A percentile compares a stretch with the other conserved stretches of the same genome.
Evolutionary conservation across 2,888 invertebrate species (phyloP).

Genomic region (Periphyllus acericola): DNA sequence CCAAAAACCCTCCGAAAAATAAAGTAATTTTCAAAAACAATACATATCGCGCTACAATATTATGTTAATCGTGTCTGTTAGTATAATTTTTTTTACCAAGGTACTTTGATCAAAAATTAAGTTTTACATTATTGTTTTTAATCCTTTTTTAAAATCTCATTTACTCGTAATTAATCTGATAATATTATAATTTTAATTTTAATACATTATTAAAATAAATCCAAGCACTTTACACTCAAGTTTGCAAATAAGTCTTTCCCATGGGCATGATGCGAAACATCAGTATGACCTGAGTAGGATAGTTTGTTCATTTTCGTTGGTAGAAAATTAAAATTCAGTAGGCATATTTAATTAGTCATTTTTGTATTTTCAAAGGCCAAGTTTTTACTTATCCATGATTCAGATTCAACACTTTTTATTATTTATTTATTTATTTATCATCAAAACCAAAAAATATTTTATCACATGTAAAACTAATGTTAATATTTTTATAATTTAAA

Average conservation of each 20-base stretch:
- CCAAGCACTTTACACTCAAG: slow-evolving; percentile 11
- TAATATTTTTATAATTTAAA: too few relatives aligned
- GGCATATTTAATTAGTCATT: neutral
- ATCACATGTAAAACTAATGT: too few relatives aligned
- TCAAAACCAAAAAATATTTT: too few relatives aligned
- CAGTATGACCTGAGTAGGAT: neutral
- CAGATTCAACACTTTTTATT: neutral
- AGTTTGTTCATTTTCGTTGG: slow-evolving; percentile 22
- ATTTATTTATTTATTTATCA: too few relatives aligned
- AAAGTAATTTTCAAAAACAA: too few relatives aligned
- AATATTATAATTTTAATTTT: slow-evolving; percentile 10
- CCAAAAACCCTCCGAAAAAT: too few relatives aligned
- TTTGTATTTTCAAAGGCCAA: slow-evolving; percentile 10
- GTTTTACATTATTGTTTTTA: neutral
- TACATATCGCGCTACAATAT: too few relatives aligned
- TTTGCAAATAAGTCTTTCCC: neutral
- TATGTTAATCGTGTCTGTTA: too few relatives aligned
- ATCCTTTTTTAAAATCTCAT: neutral
- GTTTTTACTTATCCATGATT: neutral
- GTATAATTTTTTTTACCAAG: neutral
- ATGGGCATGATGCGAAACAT: neutral
- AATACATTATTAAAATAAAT: slow-evolving; percentile 12
- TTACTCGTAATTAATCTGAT: neutral
- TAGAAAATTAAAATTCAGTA: slow-evolving; percentile 32
- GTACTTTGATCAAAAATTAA: neutral